Percentiles rank a stretch among this genome's conserved stretches.
phyloP scores from a whole-genome alignment of 2,113 vertebrate species.

The Irena cyanogastra region DNA sequence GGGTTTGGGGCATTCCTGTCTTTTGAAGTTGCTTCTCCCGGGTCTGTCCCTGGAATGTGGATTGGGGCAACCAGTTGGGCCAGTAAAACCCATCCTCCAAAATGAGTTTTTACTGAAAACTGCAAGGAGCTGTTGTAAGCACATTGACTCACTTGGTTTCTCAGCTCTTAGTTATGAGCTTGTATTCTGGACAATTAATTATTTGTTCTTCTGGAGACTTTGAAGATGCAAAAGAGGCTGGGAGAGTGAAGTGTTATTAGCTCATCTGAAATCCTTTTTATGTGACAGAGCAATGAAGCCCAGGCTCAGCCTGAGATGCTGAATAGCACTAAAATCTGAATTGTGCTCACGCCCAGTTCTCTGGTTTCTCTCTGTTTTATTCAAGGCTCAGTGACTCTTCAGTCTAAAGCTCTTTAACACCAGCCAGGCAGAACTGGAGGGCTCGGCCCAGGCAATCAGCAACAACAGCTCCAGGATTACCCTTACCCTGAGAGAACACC shows the following conservation, averaged over 20 bases:
- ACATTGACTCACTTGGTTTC: slow-evolving; percentile 36
- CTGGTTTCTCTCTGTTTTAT: neutral
- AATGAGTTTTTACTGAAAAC: slow-evolving; percentile 50
- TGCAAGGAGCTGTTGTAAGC: slow-evolving; percentile 31
- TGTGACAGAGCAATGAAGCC: neutral
- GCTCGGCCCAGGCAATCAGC: neutral
- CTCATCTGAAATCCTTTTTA: slow-evolving; percentile 9
- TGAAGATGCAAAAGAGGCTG: slow-evolving; percentile 48
- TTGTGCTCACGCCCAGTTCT: neutral
- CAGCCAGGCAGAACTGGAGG: neutral
- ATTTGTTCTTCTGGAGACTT: slow-evolving; percentile 46
- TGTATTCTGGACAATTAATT: slow-evolving; percentile 45
- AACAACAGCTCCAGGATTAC: neutral
- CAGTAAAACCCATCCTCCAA: slow-evolving; percentile 24
- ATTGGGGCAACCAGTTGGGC: slow-evolving; percentile 11
- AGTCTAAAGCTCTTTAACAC: neutral
- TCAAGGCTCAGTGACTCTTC: neutral
- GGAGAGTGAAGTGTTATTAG: slow-evolving; percentile 28
- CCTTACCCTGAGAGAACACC: neutral
- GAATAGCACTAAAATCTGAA: neutral
- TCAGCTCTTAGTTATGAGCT: slow-evolving; percentile 50
- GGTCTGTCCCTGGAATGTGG: slow-evolving; percentile 32
- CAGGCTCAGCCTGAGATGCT: neutral
- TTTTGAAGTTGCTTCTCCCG: neutral
- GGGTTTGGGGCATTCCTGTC: slow-evolving; percentile 19